phyloP scores from a whole-genome alignment of 2,113 vertebrate genomes.

The Verasper variegatus region DNA sequence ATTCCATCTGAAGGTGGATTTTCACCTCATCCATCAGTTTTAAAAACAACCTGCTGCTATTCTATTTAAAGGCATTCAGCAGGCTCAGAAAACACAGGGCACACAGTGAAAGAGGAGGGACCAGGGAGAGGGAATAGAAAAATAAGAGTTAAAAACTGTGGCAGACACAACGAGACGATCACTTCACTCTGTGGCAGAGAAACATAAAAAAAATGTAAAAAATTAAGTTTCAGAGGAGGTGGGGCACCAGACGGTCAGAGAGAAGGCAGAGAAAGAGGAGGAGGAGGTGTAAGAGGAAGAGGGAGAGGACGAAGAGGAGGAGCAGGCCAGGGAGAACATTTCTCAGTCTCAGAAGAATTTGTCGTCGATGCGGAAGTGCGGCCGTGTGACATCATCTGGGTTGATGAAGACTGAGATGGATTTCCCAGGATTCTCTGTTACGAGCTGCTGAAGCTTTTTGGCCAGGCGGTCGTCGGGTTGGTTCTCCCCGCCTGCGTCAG shows the following conservation, averaged over 20 bases:
- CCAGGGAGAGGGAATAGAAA: slow-evolving; percentile 49
- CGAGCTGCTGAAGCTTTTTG: slow-evolving; percentile 98
- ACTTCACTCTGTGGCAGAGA: slow-evolving; percentile 63
- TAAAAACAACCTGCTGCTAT: slow-evolving; percentile 25
- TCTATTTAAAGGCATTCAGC: slow-evolving; percentile 62
- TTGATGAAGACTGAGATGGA: slow-evolving; percentile 99
- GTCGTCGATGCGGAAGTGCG: slow-evolving; percentile 98
- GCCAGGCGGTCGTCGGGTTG: slow-evolving; percentile 95
- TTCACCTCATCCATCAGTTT: slow-evolving; percentile 11
- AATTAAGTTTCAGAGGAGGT: slow-evolving; percentile 51
- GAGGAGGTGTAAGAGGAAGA: slow-evolving; percentile 39
- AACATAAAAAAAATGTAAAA: slow-evolving; percentile 44
- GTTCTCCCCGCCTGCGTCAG: slow-evolving; percentile 83
- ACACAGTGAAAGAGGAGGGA: slow-evolving; percentile 55
- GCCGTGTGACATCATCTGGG: slow-evolving; percentile 95
- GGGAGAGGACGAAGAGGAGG: slow-evolving; percentile 4
- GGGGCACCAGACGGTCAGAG: slow-evolving; percentile 31
- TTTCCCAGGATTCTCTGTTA: slow-evolving; percentile 97
- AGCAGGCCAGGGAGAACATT: neutral
- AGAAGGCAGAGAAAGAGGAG: slow-evolving; percentile 12
- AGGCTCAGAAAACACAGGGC: slow-evolving; percentile 57
- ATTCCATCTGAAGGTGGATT: slow-evolving; percentile 20
- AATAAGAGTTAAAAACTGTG: slow-evolving; percentile 70
- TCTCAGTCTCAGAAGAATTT: slow-evolving; percentile 94
- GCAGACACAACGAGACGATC: slow-evolving; percentile 61